A percentile compares a stretch with the other conserved stretches of the same genome.
phyloP scores from a whole-genome alignment of 2,113 vertebrate genomes.

The Erythrolamprus reginae region DNA sequence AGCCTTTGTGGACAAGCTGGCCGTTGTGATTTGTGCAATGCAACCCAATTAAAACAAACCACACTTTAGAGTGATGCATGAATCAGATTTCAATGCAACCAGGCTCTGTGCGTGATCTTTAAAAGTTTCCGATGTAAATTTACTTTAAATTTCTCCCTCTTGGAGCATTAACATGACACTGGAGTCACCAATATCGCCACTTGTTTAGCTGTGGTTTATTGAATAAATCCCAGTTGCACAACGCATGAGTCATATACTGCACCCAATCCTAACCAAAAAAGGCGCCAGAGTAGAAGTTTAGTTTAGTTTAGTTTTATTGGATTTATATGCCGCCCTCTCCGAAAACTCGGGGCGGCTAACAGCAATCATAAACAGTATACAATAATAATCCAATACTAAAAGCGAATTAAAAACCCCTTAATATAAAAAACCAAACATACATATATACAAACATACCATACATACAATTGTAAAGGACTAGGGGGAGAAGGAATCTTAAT shows the following conservation, averaged over 20 bases:
- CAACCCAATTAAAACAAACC: not conserved
- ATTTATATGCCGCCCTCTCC: too few relatives aligned
- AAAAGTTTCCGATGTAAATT: not conserved
- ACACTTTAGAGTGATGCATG: not conserved
- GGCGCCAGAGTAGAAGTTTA: too few relatives aligned
- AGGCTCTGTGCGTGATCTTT: not conserved
- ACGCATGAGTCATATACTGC: not conserved
- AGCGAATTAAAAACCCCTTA: too few relatives aligned
- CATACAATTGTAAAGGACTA: too few relatives aligned
- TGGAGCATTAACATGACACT: not conserved
- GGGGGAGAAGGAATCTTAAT: too few relatives aligned
- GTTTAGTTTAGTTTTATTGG: too few relatives aligned
- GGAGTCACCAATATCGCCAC: not conserved
- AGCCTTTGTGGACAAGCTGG: not conserved
- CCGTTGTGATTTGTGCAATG: not conserved
- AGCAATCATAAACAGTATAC: too few relatives aligned
- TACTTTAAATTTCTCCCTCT: not conserved
- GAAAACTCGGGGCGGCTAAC: too few relatives aligned
- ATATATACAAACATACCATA: too few relatives aligned
- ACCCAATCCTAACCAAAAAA: too few relatives aligned
- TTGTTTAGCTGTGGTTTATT: not conserved
- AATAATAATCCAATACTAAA: too few relatives aligned
- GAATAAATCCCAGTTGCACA: not conserved
- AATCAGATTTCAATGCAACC: not conserved
- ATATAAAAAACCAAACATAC: too few relatives aligned